These are phyloP conservation scores for Lycocerus yunnanus DNA, from an alignment of 2,888 invertebrate species.

Conservation along the genomic window DNA sequence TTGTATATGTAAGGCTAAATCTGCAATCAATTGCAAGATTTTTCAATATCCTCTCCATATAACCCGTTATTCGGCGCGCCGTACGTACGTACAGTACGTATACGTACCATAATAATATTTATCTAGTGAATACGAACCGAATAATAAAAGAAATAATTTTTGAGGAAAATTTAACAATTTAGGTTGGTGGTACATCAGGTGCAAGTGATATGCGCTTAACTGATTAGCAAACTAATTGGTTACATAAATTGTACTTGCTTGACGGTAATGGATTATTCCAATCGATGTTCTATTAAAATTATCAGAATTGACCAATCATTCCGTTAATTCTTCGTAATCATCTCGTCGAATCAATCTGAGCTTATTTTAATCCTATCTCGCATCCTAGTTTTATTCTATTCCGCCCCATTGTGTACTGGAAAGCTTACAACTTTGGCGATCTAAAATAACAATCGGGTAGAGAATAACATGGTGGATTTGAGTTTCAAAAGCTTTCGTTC, in stretches of 20 bases:
- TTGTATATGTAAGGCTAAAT: conserved; percentile 13
- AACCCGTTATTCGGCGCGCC: neutral
- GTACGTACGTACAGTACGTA: too few species aligned
- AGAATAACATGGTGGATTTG: conserved; percentile 40
- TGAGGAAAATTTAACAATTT: neutral
- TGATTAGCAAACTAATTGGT: conserved; percentile 14
- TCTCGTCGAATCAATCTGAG: conserved; percentile 37
- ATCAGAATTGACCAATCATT: conserved; percentile 39
- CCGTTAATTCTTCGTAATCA: conserved; percentile 39
- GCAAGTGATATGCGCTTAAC: conserved; percentile 2
- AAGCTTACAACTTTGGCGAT: conserved; percentile 38
- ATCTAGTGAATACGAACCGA: too few species aligned
- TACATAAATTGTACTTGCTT: conserved; percentile 20
- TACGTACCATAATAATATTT: too few species aligned
- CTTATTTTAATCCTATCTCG: conserved; percentile 39
- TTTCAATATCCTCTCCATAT: neutral
- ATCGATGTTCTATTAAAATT: conserved; percentile 20
- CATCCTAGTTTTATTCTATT: conserved; percentile 35
- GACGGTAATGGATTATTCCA: conserved; percentile 1
- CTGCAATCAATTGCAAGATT: neutral
- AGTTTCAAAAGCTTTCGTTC: conserved; percentile 34
- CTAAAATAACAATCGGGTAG: conserved; percentile 34
- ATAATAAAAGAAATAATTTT: neutral
- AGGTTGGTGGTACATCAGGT: neutral
- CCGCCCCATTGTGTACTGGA: conserved; percentile 39